Evolutionary conservation across 2,113 vertebrate species (phyloP), one percentile per base, ranked within the genome.

Genomic region (Rhipidura dahli): DNA sequence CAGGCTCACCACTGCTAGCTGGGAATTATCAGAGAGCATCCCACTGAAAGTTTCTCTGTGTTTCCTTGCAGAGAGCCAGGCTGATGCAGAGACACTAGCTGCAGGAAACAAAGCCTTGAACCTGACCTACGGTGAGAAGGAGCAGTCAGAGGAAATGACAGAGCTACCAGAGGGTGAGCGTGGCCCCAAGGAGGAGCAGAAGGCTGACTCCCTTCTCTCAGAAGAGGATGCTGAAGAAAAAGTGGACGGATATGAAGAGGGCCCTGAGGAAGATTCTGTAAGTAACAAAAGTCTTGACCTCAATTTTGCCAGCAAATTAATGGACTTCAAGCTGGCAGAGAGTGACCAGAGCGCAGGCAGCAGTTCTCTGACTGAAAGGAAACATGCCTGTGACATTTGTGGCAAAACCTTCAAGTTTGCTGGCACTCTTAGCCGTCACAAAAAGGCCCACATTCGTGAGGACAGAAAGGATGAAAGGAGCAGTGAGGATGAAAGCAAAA

Each of bases 241-340:
- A 83, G 63, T 37, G 17, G 85, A 92, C 10, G 95, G 95, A 68
- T 97, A 95, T 11, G 93, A 97, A 8, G 97, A 97, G 6, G 97
- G 97, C 66, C 95, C 85, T 1, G 98, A 98, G 51, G 99, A 99
- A 51, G 99, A 99, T 95, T 97, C 98, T 14, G 98, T 98, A 94
- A 99, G 99, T 98, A 99, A 99, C 98, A 99, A 98, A 95, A 99
- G 99, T 97, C 98, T 99, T 96, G 99, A 99, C 97, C 98, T 99
- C 76, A 98, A 99, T 98, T 98, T 99, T 17, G 99, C 99, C 95
- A 98, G 98, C 95, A 99, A 99, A 97, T 98, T 99, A 69, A 99
- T 99, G 90, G 99, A 99, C 98, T 99, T 99, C 94, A 99, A 99
- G 96, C 98, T 99, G 94, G 98, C 98, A 7, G 97, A 97, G 86